Base-by-base conservation (phyloP, 2,888 invertebrate species). In the Meiosimyza platycephala region DNA sequence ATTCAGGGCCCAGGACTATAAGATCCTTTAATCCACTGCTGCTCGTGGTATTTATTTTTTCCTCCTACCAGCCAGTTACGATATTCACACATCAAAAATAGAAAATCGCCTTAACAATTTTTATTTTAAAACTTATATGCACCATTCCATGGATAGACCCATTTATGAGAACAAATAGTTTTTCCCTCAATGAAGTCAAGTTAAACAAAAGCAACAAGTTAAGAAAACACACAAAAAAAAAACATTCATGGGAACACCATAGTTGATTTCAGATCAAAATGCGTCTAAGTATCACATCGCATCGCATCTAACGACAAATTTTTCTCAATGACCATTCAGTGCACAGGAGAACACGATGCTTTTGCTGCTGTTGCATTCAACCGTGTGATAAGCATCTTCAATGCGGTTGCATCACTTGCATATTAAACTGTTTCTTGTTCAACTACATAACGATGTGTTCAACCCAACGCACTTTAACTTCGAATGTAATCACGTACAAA, bases 391-490 rank as follows among this genome's bases (percentile, higher is more conserved):
- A 63, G 33, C 16, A 70, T 63, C 70, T 70, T 70, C 40, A 62
- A 55, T 62, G 70, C 63, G 63, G 78, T 79, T 80, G 81, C 81
- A 78, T 80, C 81, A 80, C 83, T 81, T 84, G 83, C 83, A 85
- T 85, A 85, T 84, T 84, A 85, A 85, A 85, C 79, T 81, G 80
- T 80, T 80, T 28, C 66, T 22, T n/a, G 62, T 63, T 54, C 22
- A 33, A 55, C 62, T 59, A 66, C 67, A 51, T 54, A 60, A 15
- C 15, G n/a, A n/a, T 48, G 51, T 57, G 40, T n/a, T 62, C 22
- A 62, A 5, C 40, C 40, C 40, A 40, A 40, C 40, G 40, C 12
- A 65, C 9, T 18, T 18, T 15, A 22, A 50, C 62, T 28, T 18
- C 54, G 22, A 50, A 15, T 33, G 62, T 52, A 47, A 63, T 70